These are phyloP conservation scores for Eupithecia subumbrata DNA, from an alignment of 2,888 invertebrate species.

Conservation along the genomic window DNA sequence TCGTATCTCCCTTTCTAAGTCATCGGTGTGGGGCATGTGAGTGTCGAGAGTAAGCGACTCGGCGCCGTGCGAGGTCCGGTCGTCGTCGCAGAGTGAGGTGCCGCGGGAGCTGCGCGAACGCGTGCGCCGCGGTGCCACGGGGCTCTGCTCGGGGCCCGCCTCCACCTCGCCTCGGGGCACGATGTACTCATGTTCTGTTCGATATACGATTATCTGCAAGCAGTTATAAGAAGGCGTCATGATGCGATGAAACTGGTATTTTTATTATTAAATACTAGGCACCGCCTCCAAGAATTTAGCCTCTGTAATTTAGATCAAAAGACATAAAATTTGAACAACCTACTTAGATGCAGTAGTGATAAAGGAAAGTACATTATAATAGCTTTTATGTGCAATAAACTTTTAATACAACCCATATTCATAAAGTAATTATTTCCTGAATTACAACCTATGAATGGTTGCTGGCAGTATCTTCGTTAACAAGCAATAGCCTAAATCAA, in stretches of 20 bases:
- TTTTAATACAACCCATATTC: neutral
- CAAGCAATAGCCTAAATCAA: neutral
- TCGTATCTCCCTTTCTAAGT: conserved; percentile 69
- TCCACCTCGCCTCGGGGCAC: conserved; percentile 76
- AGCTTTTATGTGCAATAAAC: neutral
- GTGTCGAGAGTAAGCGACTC: conserved; percentile 86
- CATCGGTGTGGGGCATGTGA: conserved; percentile 63
- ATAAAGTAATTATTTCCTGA: neutral
- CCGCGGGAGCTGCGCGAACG: conserved; percentile 82
- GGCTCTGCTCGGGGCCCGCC: conserved; percentile 79
- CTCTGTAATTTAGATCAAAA: neutral
- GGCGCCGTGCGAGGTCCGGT: conserved; percentile 88
- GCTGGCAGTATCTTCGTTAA: neutral
- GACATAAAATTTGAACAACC: neutral
- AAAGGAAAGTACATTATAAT: too few relatives aligned
- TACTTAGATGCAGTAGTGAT: neutral
- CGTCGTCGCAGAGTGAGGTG: conserved; percentile 86
- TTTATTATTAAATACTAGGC: neutral
- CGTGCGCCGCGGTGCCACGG: conserved; percentile 83
- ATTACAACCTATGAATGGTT: neutral
- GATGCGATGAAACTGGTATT: neutral
- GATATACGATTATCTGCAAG: conserved; percentile 86
- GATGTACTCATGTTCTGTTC: conserved; percentile 87
- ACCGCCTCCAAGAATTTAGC: neutral
- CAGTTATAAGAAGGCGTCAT: conserved; percentile 19